Percentiles rank a stretch among this genome's conserved stretches.
Evolutionary conservation across 2,797 vertebrate genomes (phyloP).

Genomic region (Anguilla marmorata): DNA sequence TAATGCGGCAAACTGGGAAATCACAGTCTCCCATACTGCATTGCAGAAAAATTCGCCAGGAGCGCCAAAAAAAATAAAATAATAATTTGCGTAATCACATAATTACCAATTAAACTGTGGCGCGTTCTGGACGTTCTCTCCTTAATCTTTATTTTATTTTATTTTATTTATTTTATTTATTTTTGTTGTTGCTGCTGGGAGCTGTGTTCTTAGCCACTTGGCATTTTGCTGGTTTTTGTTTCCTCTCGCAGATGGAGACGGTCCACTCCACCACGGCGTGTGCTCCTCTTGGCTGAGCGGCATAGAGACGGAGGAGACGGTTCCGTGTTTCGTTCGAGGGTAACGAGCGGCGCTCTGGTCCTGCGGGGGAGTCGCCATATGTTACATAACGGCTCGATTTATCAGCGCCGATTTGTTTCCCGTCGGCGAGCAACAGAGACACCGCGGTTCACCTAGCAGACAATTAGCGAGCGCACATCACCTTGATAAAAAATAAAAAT

Average conservation of each 20-base stretch:
- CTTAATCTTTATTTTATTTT: too few relatives aligned
- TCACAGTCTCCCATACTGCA: neutral
- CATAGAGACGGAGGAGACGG: slow-evolving; percentile 85
- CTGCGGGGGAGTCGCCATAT: neutral
- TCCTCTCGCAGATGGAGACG: slow-evolving; percentile 80
- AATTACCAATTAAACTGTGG: slow-evolving; percentile 53
- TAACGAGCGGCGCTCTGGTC: slow-evolving; percentile 59
- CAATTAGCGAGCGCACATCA: neutral
- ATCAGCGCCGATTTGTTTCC: neutral
- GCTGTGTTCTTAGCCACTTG: slow-evolving; percentile 46
- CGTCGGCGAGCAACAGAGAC: neutral
- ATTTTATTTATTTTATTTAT: neutral
- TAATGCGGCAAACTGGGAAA: neutral
- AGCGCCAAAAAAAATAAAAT: slow-evolving; percentile 27
- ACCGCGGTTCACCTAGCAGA: neutral
- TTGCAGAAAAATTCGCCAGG: slow-evolving; percentile 40
- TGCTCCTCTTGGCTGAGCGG: slow-evolving; percentile 97
- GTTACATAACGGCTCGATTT: neutral
- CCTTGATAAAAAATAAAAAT: neutral
- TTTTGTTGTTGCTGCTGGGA: slow-evolving; percentile 1
- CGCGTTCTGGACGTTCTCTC: slow-evolving; percentile 43
- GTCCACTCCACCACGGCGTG: slow-evolving; percentile 91
- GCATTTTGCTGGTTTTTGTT: slow-evolving; percentile 47
- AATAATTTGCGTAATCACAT: slow-evolving; percentile 53
- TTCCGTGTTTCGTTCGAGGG: slow-evolving; percentile 96